Conservation (phyloP, 2,888 invertebrate species). For the Eilema griseolum region DNA sequence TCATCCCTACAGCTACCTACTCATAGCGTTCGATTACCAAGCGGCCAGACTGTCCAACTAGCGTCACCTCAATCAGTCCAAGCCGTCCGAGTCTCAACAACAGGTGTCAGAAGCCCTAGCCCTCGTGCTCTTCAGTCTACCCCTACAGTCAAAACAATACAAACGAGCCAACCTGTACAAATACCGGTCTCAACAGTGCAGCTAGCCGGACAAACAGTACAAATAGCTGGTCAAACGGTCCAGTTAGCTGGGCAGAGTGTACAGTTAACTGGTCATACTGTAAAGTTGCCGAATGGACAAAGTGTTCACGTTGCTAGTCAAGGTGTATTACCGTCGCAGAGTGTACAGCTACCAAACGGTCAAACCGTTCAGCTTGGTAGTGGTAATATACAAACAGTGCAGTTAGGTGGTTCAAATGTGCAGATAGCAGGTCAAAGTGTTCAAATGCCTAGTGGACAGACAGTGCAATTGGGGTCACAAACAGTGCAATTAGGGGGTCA, state of each 20-base stretch:
- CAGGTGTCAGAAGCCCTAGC: constrained; percentile 59
- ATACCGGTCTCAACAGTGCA: constrained; percentile 77
- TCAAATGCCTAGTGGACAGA: constrained; percentile 64
- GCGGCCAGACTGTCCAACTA: constrained; percentile 78
- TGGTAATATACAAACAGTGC: constrained; percentile 62
- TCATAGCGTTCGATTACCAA: constrained; percentile 78
- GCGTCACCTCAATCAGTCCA: constrained; percentile 72
- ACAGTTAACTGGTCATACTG: constrained; percentile 81
- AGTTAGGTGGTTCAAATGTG: constrained; percentile 58
- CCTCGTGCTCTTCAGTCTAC: constrained; percentile 62
- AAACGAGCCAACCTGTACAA: constrained; percentile 62
- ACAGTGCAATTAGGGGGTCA: constrained; percentile 59
- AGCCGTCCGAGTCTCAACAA: constrained; percentile 63
- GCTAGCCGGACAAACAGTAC: constrained; percentile 73
- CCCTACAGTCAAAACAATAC: constrained; percentile 59
- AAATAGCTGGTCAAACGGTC: constrained; percentile 76
- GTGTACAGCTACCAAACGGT: constrained; percentile 70
- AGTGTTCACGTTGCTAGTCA: constrained; percentile 76
- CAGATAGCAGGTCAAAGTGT: constrained; percentile 60
- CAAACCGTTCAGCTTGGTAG: constrained; percentile 75
- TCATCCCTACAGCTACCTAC: constrained; percentile 72
- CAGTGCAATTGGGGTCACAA: constrained; percentile 54
- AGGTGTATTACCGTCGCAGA: constrained; percentile 69
- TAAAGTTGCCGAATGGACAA: constrained; percentile 77
- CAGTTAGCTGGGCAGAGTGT: constrained; percentile 77